Evolutionary conservation across 2,797 vertebrate species (phyloP), one percentile per base, ranked within the genome.

Genomic region (Anguilla megastoma): DNA sequence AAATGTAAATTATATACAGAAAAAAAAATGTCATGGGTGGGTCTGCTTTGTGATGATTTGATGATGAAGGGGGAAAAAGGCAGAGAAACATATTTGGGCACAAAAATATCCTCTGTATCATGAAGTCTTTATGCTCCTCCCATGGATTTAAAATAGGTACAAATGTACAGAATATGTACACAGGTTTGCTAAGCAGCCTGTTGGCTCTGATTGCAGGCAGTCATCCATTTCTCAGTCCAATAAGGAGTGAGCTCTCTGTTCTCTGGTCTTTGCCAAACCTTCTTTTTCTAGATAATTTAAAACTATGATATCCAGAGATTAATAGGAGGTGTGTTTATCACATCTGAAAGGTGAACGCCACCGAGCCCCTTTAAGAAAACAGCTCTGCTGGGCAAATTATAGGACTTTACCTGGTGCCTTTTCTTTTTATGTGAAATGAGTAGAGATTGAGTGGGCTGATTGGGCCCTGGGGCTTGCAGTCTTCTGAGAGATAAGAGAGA

Each of bases 391-490:
- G 54, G 74, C 3, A 76, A 63, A 87, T 87, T 50, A 76, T 58
- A 82, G 82, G 86, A 58, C 82, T 60, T 60, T 63, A 48, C 69
- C 54, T 60, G 84, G 36, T 86, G 1, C 58, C 45, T 86, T 27
- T 45, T 30, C 66, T 86, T 83, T 69, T 58, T 50, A 88, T 66
- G 41, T 82, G 74, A 82, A 84, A 84, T 85, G 54, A 76, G 69
- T 5, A 50, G 84, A 79, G 27, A 66, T 30, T 1, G 27, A 76
- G 79, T 45, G 63, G 66, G 10, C 86, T 60, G 33, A 18, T 36
- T 36, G 5, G 2, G 41, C 88, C 88, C 69, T 24, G n/a, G 88
- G 88, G 69, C 84, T 50, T 6, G 69, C 85, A 58, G 76, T 54
- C 56, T 76, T 18, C 24, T n/a, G 5, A 69, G 24, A 86, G 86